Percentiles rank a stretch among this genome's conserved stretches.
phyloP scores from a whole-genome alignment of 1,140 invertebrate genomes.

The Eciton burchellii region DNA sequence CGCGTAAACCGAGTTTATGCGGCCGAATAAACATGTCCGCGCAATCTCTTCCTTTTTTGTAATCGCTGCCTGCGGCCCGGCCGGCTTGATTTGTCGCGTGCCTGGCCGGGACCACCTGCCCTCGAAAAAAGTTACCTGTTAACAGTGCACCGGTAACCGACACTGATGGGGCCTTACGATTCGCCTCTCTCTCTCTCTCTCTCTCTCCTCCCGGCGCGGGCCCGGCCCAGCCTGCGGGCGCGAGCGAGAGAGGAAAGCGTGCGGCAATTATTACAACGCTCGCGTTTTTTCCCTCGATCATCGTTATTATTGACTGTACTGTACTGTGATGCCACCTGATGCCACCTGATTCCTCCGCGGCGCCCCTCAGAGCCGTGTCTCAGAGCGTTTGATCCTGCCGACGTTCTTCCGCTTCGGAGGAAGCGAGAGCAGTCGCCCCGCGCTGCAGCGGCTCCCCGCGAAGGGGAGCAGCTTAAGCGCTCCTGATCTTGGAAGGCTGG shows the following conservation, averaged over 20 bases:
- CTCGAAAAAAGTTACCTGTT: constrained; percentile 79
- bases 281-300: constrained; percentile 43
- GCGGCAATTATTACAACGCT: constrained; percentile 55
- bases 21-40: constrained; percentile 62
- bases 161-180: constrained; percentile 67
- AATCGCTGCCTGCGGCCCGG: constrained; percentile 65
- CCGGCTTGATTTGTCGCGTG: constrained; percentile 83
- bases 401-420: too few relatives aligned
- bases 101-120: constrained; percentile 78
- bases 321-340: too few relatives aligned
- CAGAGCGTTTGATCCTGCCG: too few relatives aligned
- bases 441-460: too few relatives aligned
- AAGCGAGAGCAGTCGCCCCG: not conserved
- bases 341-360: constrained; percentile 37
- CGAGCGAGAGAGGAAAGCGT: constrained; percentile 21
- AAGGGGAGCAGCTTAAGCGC: not conserved
- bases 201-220: not conserved
- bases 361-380: too few relatives aligned
- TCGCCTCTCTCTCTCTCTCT: constrained; percentile 45
- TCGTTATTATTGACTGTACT: constrained; percentile 37
- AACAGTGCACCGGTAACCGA: constrained; percentile 77
- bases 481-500: not conserved
- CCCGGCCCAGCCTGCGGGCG: constrained; percentile 1
- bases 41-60: constrained; percentile 61
- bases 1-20: constrained; percentile 34